Evolutionary conservation across 2,113 vertebrate species (phyloP).

Genomic region (Pelecanus crispus): DNA sequence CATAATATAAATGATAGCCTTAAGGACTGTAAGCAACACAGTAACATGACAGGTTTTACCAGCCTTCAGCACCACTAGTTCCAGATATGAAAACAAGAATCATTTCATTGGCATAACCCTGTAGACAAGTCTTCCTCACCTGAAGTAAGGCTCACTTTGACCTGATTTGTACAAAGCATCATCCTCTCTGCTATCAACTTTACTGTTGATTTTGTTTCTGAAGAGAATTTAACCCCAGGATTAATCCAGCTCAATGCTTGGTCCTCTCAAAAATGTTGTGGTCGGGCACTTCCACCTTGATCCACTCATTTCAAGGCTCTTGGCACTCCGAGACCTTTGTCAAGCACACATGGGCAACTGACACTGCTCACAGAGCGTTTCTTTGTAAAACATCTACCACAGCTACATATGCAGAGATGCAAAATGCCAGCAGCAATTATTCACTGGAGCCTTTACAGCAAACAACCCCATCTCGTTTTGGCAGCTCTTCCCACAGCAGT

Average conservation of each 20-base stretch:
- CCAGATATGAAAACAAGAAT: neutral
- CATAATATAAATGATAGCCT: neutral
- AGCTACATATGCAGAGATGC: neutral
- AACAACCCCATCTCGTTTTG: neutral
- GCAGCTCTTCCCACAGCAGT: neutral
- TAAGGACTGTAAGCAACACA: neutral
- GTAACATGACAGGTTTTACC: neutral
- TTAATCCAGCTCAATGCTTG: neutral
- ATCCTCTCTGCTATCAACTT: neutral
- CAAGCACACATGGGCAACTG: neutral
- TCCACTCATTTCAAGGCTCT: neutral
- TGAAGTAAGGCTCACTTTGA: neutral
- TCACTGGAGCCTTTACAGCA: neutral
- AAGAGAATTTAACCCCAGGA: neutral
- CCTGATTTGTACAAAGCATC: neutral
- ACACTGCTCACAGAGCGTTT: neutral
- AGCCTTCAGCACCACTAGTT: neutral
- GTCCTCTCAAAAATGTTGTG: neutral
- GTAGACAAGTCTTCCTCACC: neutral
- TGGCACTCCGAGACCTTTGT: neutral
- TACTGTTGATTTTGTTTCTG: neutral
- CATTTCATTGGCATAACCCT: neutral
- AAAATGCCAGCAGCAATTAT: neutral
- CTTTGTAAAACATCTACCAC: neutral
- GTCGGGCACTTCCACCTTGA: neutral